Evolutionary conservation across 2,797 vertebrate species (phyloP).

Genomic region (Myripristis jacobus): DNA sequence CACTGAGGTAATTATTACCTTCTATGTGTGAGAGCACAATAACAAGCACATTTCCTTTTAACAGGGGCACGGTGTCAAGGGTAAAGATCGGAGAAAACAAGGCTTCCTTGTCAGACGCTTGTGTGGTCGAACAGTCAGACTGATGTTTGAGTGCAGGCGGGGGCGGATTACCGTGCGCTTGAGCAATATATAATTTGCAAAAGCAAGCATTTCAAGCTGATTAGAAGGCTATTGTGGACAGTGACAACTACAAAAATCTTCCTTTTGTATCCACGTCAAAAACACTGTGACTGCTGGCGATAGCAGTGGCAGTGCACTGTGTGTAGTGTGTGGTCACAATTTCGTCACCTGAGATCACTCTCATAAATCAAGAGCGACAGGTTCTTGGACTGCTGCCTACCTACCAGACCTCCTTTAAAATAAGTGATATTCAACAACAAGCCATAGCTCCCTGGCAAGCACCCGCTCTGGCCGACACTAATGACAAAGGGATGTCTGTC

Average conservation of each 20-base stretch:
- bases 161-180: slow-evolving; percentile 25
- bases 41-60: slow-evolving; percentile 65
- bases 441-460: slow-evolving; percentile 21
- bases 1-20: slow-evolving; percentile 75
- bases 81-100: slow-evolving; percentile 52
- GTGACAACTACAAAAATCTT: slow-evolving; percentile 51
- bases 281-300: slow-evolving; percentile 36
- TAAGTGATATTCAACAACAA: slow-evolving; percentile 30
- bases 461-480: slow-evolving; percentile 36
- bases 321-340: slow-evolving; percentile 23
- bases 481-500: slow-evolving; percentile 27
- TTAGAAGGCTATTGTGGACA: slow-evolving; percentile 42
- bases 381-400: slow-evolving; percentile 23
- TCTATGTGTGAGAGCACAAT: slow-evolving; percentile 56
- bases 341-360: slow-evolving; percentile 55
- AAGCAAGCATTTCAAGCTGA: slow-evolving; percentile 44
- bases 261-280: slow-evolving; percentile 54
- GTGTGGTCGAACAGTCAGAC: slow-evolving; percentile 25
- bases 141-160: slow-evolving; percentile 29
- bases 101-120: slow-evolving; percentile 36
- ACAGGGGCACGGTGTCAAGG: slow-evolving; percentile 58
- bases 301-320: slow-evolving; percentile 18
- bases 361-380: slow-evolving; percentile 42
- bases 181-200: slow-evolving; percentile 27
- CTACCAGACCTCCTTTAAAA: slow-evolving; percentile 22